Base-by-base conservation (phyloP, 2,797 vertebrate genomes). In the Tiaroga cobitis region DNA sequence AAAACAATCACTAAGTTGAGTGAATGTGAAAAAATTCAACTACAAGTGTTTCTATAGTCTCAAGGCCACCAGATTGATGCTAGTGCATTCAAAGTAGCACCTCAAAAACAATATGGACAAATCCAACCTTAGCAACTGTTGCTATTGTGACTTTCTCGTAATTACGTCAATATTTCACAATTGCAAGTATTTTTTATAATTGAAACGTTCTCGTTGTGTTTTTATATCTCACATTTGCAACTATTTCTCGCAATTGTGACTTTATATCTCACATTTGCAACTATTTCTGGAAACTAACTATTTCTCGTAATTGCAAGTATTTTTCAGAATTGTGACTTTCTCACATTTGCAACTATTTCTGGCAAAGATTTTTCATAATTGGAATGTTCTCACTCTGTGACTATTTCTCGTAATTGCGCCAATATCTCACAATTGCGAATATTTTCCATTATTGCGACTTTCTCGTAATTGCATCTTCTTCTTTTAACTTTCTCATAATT, bases 21-120 rank as follows among this genome's bases (percentile, higher is more conserved):
- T 78, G 26, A 89, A 88, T 87, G 43, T 84, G 51, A 88, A 88
- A 89, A 67, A 70, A 83, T 65, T 77, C 79, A 81, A 80, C 79
- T 18, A 19, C 84, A 73, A 65, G 18, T 4, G 32, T 67, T 84
- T 84, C 26, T 43, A 70, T 34, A 67, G 21, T 83, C 69, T 37
- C 49, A 70, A 34, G 13, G 65, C 63, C 26, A 61, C 13, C 19
- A 39, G 46, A 41, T 84, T 79, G 6, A 79, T 19, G 43, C 26
- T 5, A 49, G 8, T 49, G 29, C 46, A 54, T 75, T 74, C 18
- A 51, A 34, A 75, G 2, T 26, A 63, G 63, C 43, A 21, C 8
- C 24, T 41, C 75, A 26, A 41, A 37, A 61, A 77, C 75, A 59
- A 39, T 59, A 41, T 19, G 37, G 16, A 37, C 34, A 39, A 21